Conservation (phyloP, 2,888 invertebrate species). For the Crepidodera aurea region DNA sequence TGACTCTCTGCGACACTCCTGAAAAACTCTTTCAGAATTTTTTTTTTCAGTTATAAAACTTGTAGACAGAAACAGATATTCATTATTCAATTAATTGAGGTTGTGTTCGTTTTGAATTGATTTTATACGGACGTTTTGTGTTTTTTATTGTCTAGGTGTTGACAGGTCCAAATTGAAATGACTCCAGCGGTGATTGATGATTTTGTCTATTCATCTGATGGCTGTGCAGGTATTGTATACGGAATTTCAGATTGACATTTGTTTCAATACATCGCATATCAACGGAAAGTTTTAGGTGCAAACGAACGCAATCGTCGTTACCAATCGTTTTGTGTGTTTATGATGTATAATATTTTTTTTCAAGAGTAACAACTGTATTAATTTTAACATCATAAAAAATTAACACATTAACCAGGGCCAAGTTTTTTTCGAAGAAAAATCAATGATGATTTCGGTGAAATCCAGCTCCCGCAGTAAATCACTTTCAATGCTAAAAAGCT, state of each 20-base stretch:
- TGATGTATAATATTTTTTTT: too few species aligned
- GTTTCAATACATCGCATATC: constrained; percentile 2
- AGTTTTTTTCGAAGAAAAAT: too few species aligned
- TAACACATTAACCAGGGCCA: too few species aligned
- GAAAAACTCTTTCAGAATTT: too few species aligned
- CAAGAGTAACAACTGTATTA: too few species aligned
- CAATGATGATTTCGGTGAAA: too few species aligned
- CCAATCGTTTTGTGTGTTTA: too few species aligned
- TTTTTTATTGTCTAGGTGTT: constrained; percentile 18
- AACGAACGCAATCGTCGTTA: too few species aligned
- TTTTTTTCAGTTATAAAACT: background rate
- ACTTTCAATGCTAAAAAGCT: too few species aligned
- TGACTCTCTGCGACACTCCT: too few species aligned
- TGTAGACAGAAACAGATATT: background rate
- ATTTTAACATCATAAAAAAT: too few species aligned
- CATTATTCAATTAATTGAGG: constrained; percentile 4
- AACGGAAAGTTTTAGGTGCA: background rate
- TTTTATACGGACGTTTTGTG: constrained; percentile 6
- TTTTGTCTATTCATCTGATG: constrained; percentile 23
- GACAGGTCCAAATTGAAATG: constrained; percentile 21
- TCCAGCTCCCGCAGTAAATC: too few species aligned
- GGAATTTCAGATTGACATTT: constrained; percentile 6
- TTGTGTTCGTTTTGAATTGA: background rate
- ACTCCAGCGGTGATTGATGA: constrained; percentile 22
- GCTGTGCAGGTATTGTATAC: background rate